Evolutionary conservation across 2,888 invertebrate genomes (phyloP), one percentile per base, ranked within the genome.

Genomic region (Drepanosiphum platanoidis): DNA sequence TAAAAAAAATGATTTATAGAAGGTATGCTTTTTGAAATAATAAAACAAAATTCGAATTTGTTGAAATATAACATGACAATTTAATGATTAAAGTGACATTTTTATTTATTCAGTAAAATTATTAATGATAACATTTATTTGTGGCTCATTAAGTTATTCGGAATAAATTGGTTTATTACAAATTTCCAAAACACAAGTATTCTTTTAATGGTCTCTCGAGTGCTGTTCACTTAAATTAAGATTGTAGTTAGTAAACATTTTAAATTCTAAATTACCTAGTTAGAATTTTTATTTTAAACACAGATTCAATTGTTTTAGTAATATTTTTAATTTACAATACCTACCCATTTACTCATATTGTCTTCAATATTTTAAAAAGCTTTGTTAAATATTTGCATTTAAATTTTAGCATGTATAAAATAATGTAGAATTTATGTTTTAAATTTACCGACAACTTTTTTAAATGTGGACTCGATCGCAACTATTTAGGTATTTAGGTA

Each of bases 191-290:
- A 27, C 5, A 1, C 9, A 52, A 68, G 15, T 42, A 13, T 39
- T 81, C 42, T 80, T 52, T 70, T 61, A 22, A 61, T 72, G 61
- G 42, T 72, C 32, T 72, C 72, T 72, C 61, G 15, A 72, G 81
- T 72, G 61, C 81, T 82, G 13, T 61, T 81, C n/a, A n/a, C 36
- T 72, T 30, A 61, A 66, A 18, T 42, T 36, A 42, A 34, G n/a
- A 52, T 52, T 34, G 11, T n/a, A 77, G 11, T 80, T 52, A 68
- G 27, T 52, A 22, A 78, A 42, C 9, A 5, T 64, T 64, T 78
- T 42, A 1, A 64, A 78, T 78, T 39, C 11, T 42, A 39, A 64
- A 64, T 30, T 27, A 11, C 30, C 27, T 64, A 64, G 27, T 13
- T 64, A 64, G 13, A 1, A 64, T 64, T 64, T 4, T 64, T 11